Evolutionary conservation across 2,113 vertebrate species (phyloP).

Genomic region (Rhagologus leucostigma): DNA sequence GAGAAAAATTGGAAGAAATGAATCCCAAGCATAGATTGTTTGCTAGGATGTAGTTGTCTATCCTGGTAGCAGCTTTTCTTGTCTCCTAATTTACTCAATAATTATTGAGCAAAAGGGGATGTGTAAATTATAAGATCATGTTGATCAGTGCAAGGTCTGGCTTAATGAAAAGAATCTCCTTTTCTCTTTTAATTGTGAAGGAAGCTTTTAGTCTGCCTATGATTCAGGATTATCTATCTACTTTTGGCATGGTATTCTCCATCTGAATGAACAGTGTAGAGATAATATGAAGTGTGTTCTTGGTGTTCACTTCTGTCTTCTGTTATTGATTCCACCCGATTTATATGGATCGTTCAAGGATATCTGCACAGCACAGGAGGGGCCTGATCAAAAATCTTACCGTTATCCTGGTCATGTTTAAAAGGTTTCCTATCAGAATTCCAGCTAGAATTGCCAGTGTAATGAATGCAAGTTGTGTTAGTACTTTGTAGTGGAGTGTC

Average conservation of each 20-base stretch:
- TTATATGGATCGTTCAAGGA: neutral
- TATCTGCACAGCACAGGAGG: neutral
- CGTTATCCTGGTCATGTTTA: neutral
- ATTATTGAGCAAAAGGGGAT: neutral
- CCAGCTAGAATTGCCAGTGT: neutral
- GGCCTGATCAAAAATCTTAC: neutral
- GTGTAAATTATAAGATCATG: neutral
- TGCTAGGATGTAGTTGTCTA: neutral
- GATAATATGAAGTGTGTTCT: neutral
- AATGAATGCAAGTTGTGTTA: neutral
- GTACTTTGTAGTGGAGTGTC: neutral
- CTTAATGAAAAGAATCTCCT: neutral
- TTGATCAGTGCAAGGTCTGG: neutral
- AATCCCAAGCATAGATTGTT: neutral
- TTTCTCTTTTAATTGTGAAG: neutral
- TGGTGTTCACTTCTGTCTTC: neutral
- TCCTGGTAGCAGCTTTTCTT: neutral
- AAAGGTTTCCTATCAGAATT: neutral
- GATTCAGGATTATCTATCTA: neutral
- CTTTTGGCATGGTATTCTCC: neutral
- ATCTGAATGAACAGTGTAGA: neutral
- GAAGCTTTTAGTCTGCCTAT: neutral
- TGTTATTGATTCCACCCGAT: neutral
- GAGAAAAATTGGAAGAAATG: neutral
- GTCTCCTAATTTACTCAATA: neutral